These are phyloP conservation scores for Pachycephus smyrnensis DNA, from an alignment of 2,888 invertebrate species.

Conservation along the genomic window DNA sequence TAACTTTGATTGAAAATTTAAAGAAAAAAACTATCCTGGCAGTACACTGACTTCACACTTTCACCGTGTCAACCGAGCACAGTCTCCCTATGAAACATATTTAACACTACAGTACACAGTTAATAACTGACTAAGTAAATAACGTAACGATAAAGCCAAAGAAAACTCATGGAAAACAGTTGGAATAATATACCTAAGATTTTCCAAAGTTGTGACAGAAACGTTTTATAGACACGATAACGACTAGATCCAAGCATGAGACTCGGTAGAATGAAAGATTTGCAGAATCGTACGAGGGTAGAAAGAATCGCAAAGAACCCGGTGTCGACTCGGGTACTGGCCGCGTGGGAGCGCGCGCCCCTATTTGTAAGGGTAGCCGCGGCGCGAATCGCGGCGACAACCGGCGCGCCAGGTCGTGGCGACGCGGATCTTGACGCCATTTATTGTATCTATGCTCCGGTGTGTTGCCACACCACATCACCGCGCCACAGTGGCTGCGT, in stretches of 20 bases:
- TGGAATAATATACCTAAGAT: neutral
- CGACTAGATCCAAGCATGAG: neutral
- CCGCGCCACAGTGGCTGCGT: slow-evolving; percentile 9
- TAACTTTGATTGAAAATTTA: neutral
- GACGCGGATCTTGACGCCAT: slow-evolving; percentile 61
- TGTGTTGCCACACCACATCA: slow-evolving; percentile 13
- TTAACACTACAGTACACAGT: neutral
- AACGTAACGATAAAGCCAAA: neutral
- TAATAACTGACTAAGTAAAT: neutral
- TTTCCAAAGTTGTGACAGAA: neutral
- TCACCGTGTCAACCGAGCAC: neutral
- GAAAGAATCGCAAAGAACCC: slow-evolving; percentile 6
- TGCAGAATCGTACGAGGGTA: neutral
- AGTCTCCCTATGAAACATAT: neutral
- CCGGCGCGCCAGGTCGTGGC: slow-evolving; percentile 53
- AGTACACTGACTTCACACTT: neutral
- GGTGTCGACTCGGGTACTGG: slow-evolving; percentile 23
- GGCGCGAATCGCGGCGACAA: slow-evolving; percentile 49
- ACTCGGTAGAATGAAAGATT: neutral
- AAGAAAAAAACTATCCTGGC: neutral
- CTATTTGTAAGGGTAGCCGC: slow-evolving; percentile 49
- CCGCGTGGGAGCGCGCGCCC: slow-evolving; percentile 42
- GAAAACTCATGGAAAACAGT: neutral
- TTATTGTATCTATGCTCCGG: slow-evolving; percentile 41
- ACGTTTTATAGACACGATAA: neutral